A percentile compares a stretch with the other conserved stretches of the same genome.
Evolutionary conservation across 2,113 vertebrate species (phyloP).

Genomic region (Misgurnus anguillicaudatus): DNA sequence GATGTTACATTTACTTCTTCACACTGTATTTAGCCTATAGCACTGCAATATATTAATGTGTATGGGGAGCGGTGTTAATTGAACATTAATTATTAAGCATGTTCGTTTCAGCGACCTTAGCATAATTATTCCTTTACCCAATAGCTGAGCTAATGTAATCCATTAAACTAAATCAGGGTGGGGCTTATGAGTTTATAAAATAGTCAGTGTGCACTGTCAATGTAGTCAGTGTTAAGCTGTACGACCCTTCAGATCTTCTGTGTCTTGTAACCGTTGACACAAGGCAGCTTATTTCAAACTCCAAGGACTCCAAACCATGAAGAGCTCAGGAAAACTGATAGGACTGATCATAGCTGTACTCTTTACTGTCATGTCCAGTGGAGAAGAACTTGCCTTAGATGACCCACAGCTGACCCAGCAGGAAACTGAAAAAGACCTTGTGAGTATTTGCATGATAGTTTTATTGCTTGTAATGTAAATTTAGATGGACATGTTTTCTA

Average conservation of each 20-base stretch:
- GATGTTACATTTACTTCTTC: no score
- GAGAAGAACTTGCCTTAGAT: constrained; percentile 68
- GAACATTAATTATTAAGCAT: not conserved
- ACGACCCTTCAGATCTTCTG: not conserved
- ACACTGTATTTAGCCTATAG: no score
- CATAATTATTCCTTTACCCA: not conserved
- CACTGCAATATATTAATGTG: no score
- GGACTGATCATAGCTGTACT: constrained; percentile 64
- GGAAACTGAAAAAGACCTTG: constrained; percentile 70
- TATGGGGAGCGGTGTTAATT: no score
- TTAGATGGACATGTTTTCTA: not conserved
- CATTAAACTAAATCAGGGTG: constrained; percentile 39
- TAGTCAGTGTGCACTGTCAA: not conserved
- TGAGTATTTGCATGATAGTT: constrained; percentile 53
- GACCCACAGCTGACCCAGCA: constrained; percentile 59
- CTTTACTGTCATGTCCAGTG: constrained; percentile 58
- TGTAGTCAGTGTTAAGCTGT: not conserved
- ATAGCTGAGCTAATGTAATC: constrained; percentile 14
- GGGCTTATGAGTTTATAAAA: constrained; percentile 53
- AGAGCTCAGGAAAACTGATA: constrained; percentile 63
- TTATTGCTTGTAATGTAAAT: not conserved
- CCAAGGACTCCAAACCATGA: constrained; percentile 65
- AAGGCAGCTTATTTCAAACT: not conserved
- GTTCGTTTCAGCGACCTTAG: not conserved
- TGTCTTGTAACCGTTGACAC: not conserved